Conservation (phyloP, 23 tunicate genomes). For the Phallusia fumigata region DNA sequence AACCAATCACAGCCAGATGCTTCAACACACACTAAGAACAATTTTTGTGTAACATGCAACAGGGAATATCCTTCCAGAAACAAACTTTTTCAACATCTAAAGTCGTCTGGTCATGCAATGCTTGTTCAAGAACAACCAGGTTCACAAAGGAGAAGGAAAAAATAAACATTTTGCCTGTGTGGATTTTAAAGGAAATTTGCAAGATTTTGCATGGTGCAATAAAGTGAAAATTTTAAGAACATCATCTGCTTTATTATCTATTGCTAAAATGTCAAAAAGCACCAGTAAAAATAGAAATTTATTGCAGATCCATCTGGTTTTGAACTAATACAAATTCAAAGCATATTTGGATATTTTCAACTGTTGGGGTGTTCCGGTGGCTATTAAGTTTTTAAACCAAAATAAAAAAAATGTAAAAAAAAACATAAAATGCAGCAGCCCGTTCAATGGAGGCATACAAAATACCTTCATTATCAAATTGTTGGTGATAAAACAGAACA, state of each 20-base stretch:
- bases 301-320: no score
- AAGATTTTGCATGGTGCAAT: slow-evolving; percentile 10
- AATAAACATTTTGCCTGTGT: background rate
- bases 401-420: no score
- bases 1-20: background rate
- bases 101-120: slow-evolving; percentile 70
- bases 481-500: no score
- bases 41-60: slow-evolving; percentile 58
- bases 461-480: no score
- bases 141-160: background rate
- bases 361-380: no score
- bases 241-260: no score
- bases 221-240: background rate
- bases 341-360: background rate
- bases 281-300: no score
- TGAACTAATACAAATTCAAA: slow-evolving; percentile 29
- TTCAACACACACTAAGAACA: background rate
- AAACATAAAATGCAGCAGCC: no score
- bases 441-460: no score
- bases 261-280: no score
- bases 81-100: slow-evolving; percentile 83
- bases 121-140: background rate
- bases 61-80: slow-evolving; percentile 63
- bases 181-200: background rate
- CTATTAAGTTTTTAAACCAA: no score